Evolutionary conservation across 2,888 invertebrate genomes (phyloP), one percentile per base, ranked within the genome.

Genomic region (Leucozona laternaria): DNA sequence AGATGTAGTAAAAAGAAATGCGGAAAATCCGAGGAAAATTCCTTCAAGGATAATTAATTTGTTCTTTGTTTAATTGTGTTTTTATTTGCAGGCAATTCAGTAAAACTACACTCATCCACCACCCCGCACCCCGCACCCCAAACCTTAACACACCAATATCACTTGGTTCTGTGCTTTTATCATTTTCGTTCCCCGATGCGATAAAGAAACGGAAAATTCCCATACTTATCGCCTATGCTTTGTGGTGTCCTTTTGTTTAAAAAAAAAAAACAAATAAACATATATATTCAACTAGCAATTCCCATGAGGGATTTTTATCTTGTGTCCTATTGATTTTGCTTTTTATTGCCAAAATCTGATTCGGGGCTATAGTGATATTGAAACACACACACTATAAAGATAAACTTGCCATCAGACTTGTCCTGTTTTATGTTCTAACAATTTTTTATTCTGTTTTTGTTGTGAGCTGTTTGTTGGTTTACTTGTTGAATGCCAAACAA

Each of bases 21-120:
- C 17, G 48, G 48, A 43, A 28, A 34, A 50, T 7, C 31, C 7
- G 50, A 53, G 15, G 48, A 70, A 77, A 77, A 77, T 80, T 85
- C 80, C 70, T 85, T 80, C 66, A 85, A 85, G 85, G 77, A 80
- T 85, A 85, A 85, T 85, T 85, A 80, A 85, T 85, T 85, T 80
- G 85, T 85, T 80, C 80, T 73, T 73, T 73, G 68, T 80, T 85
- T 85, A 85, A 85, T 85, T 85, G 80, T 85, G 70, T 85, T 85
- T 85, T 80, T 80, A 85, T 85, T 80, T 85, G 85, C 80, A 57
- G 73, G 85, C 85, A 77, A 85, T 84, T 79, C 43, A 34, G 43
- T 2, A 31, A 70, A 79, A 66, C 66, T 80, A 45, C 58, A 66
- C 10, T 48, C 4, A 1, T 40, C 17, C 25, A 3, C 7, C n/a